These are phyloP conservation scores for Spodoptera picta DNA, from an alignment of 2,888 invertebrate species.

Conservation along the genomic window DNA sequence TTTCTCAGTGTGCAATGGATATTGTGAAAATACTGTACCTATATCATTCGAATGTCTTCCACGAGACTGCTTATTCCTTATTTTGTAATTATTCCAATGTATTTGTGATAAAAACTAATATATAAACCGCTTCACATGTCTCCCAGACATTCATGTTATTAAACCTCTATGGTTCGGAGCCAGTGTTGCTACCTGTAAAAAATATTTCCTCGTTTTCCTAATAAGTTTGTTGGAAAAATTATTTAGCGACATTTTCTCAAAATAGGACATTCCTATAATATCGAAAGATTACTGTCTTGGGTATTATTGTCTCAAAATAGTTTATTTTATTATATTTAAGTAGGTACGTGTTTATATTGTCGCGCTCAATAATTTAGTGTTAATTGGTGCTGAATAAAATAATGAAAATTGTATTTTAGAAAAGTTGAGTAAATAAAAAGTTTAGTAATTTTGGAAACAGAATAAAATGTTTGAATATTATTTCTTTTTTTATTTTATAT, in stretches of 20 bases:
- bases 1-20: constrained; percentile 23
- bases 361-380: constrained; percentile 68
- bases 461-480: constrained; percentile 59
- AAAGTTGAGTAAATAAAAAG: constrained; percentile 58
- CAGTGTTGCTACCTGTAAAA: constrained; percentile 38
- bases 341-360: constrained; percentile 58
- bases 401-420: constrained; percentile 61
- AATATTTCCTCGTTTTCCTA: constrained; percentile 13
- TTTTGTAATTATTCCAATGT: constrained; percentile 56
- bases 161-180: constrained; percentile 34
- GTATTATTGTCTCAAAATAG: constrained; percentile 52
- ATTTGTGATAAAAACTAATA: constrained; percentile 50
- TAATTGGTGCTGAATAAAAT: constrained; percentile 68
- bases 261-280: constrained; percentile 59
- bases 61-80: constrained; percentile 54
- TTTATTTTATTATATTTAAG: constrained; percentile 44
- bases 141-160: constrained; percentile 17
- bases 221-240: neutral
- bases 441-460: constrained; percentile 57
- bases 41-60: constrained; percentile 52
- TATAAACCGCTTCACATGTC: constrained; percentile 18
- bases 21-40: constrained; percentile 23
- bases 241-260: constrained; percentile 44
- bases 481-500: constrained; percentile 45
- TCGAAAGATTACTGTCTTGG: constrained; percentile 48